These are phyloP conservation scores for Catostylus mosaicus DNA, from an alignment of 30 jellyfish, hydroid and myxozoan species.

Conservation along the genomic window DNA sequence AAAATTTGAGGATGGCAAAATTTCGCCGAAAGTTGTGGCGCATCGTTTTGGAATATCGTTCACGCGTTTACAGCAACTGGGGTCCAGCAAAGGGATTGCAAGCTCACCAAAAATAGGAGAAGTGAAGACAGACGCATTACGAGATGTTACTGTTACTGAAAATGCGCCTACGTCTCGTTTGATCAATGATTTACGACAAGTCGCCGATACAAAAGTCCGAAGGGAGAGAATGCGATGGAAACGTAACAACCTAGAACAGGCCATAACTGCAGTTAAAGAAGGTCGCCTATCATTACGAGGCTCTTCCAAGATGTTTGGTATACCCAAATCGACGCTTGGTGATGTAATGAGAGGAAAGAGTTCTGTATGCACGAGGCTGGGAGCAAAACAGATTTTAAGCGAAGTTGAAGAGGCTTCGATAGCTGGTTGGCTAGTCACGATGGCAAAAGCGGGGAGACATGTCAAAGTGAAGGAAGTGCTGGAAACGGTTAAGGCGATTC, in stretches of 20 bases:
- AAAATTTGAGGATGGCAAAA: conserved; percentile 21
- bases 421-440: conserved; percentile 61
- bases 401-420: conserved; percentile 48
- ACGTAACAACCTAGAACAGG: conserved; percentile 37
- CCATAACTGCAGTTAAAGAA: conserved; percentile 40
- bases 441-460: conserved; percentile 56
- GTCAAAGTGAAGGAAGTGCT: conserved; percentile 43
- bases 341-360: conserved; percentile 49
- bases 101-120: neutral
- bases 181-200: neutral
- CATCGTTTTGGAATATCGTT: conserved; percentile 40
- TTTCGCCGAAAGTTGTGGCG: conserved; percentile 43
- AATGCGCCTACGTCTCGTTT: too few species aligned
- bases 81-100: neutral
- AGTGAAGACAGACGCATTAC: too few species aligned
- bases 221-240: conserved; percentile 53
- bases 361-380: conserved; percentile 5
- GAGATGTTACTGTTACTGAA: too few species aligned
- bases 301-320: conserved; percentile 41
- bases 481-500: conserved; percentile 59
- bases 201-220: neutral
- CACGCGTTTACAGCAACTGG: conserved; percentile 1
- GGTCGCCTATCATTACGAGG: conserved; percentile 48
- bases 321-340: conserved; percentile 62
- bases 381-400: conserved; percentile 45